Conservation (phyloP, 1,140 invertebrate species). For the Vanessa atalanta region DNA sequence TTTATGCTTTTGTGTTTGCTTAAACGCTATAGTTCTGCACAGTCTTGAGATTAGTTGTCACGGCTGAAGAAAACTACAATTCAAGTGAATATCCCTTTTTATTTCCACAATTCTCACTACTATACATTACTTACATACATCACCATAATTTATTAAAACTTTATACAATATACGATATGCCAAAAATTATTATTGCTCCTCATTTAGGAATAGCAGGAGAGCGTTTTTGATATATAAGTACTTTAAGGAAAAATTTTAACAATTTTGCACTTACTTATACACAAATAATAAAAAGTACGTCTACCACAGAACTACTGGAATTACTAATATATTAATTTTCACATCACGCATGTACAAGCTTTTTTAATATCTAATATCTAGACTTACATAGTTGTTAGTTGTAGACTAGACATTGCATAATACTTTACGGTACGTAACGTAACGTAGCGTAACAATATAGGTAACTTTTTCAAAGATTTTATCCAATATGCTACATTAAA, state of each 20-base stretch:
- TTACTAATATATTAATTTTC: not conserved
- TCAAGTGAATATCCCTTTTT: slow-evolving; percentile 50
- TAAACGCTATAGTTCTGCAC: too few species aligned
- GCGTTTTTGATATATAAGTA: not conserved
- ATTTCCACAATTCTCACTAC: slow-evolving; percentile 65
- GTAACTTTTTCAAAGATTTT: not conserved
- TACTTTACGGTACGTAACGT: too few species aligned
- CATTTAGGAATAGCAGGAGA: slow-evolving; percentile 23
- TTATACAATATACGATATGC: slow-evolving; percentile 69
- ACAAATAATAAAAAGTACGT: not conserved
- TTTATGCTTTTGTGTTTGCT: too few species aligned
- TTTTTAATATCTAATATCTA: too few species aligned
- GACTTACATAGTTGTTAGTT: too few species aligned
- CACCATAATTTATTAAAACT: slow-evolving; percentile 42
- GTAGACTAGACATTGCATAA: too few species aligned
- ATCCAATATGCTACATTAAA: not conserved
- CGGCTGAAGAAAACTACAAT: slow-evolving; percentile 8
- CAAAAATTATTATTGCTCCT: slow-evolving; percentile 64
- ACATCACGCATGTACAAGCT: too few species aligned
- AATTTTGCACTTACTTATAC: slow-evolving; percentile 1
- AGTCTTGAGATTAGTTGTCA: too few species aligned
- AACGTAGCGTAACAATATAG: too few species aligned
- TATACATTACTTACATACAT: slow-evolving; percentile 56
- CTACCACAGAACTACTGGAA: not conserved
- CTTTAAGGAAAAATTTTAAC: not conserved